Base-by-base conservation (phyloP, 2,797 vertebrate genomes). In the Petrocephalus schoutedeni region DNA sequence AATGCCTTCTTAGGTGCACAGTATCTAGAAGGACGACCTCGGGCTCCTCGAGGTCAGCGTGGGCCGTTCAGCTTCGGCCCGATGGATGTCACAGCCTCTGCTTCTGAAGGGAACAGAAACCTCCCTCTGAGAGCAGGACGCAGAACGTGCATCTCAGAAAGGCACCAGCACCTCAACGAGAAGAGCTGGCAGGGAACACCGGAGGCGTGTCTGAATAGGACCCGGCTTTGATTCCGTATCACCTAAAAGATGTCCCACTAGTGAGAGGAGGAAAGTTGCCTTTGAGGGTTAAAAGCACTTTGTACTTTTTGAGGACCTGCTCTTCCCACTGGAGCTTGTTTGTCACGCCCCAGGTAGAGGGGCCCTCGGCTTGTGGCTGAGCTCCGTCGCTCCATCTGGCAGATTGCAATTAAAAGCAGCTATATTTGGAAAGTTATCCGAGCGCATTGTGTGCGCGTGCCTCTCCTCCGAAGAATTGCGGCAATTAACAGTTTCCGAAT, bases 401-500 rank as follows among this genome's bases (percentile, higher is more conserved):
- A 80, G 56, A 53, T 49, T 59, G 64, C 64, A 88, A 86, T 88
- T 86, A 88, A 86, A 86, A 58, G 12, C 19, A 28, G 56, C 61
- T 88, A 67, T 59, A 23, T 86, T 53, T 88, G 51, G 64, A 80
- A 67, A 61, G 61, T 41, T 51, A 58, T 53, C 19, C 2, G 14
- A 45, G 28, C 9, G 32, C 59, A 77, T 67, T 85, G 82, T 67
- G 2, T 45, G 36, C 19, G 36, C 7, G 71, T 58, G 9, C 4
- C 64, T 54, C 23, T 54, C 84, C 67, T 59, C 54, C 82, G 56
- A 64, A 89, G n/a, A 87, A 83, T 14, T 36, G 14, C 61, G 6
- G 71, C 85, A 89, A 87, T 89, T 83, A 82, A 41, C 67, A 83
- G 54, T 89, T 83, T 87, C 59, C 14, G 32, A 19, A 53, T 89